These are phyloP conservation scores for Astatoreochromis straeleni DNA, from an alignment of 2,113 vertebrate species.

Conservation along the genomic window DNA sequence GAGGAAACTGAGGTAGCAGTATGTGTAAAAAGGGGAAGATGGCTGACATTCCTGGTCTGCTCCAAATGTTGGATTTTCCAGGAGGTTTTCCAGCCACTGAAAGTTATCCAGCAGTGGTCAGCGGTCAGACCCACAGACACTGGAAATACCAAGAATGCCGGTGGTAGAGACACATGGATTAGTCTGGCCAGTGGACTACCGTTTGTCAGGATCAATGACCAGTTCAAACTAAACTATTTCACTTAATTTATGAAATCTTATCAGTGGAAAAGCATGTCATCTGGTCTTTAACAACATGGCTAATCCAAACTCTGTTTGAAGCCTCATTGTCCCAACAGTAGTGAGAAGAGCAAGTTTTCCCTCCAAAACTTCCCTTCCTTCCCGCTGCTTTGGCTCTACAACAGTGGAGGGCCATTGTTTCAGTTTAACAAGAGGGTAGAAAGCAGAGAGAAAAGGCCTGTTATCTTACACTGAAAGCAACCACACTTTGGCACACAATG, in stretches of 20 bases:
- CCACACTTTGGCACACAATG: conserved; percentile 42
- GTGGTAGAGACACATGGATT: conserved; percentile 47
- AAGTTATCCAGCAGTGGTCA: conserved; percentile 61
- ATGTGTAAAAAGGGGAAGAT: conserved; percentile 24
- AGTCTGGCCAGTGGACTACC: conserved; percentile 34
- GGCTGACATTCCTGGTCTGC: conserved; percentile 38
- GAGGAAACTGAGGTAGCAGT: conserved; percentile 18
- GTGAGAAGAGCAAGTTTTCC: conserved; percentile 40
- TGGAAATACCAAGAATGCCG: conserved; percentile 60
- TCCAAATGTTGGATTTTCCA: conserved; percentile 56
- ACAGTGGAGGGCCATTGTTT: conserved; percentile 53
- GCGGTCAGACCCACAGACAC: conserved; percentile 69
- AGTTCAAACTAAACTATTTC: neutral
- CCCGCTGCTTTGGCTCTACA: conserved; percentile 17
- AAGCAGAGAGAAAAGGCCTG: conserved; percentile 27
- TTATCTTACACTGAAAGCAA: conserved; percentile 42
- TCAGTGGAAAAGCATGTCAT: neutral
- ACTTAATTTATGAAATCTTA: neutral
- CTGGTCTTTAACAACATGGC: neutral
- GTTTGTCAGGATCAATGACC: conserved; percentile 35
- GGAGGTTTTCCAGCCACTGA: conserved; percentile 68
- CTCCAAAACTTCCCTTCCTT: conserved; percentile 42
- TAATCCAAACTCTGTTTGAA: neutral
- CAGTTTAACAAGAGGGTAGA: conserved; percentile 34
- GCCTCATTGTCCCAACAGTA: conserved; percentile 30